These are phyloP conservation scores for Gambusia holbrooki DNA, from an alignment of 2,113 vertebrate genomes.

Conservation along the genomic window DNA sequence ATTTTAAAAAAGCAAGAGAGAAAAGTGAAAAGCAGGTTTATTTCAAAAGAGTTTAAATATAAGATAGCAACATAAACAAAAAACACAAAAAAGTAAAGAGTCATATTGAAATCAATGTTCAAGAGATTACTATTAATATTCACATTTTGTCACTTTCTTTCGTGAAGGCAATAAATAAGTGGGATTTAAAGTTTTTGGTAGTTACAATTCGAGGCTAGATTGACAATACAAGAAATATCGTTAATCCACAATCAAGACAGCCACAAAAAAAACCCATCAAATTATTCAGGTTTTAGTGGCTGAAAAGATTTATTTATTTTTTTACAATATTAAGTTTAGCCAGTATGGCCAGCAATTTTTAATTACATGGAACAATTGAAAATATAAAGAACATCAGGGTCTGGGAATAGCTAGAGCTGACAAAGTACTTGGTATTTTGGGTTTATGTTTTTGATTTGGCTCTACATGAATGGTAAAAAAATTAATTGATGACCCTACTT, in stretches of 20 bases:
- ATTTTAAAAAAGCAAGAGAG: conserved; percentile 16
- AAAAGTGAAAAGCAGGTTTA: conserved; percentile 24
- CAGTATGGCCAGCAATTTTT: not conserved
- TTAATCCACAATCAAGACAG: not conserved
- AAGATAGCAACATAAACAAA: conserved; percentile 56
- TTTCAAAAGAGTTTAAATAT: conserved; percentile 31
- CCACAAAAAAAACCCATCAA: not conserved
- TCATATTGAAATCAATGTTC: conserved; percentile 51
- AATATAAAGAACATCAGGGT: not conserved
- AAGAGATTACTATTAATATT: conserved; percentile 58
- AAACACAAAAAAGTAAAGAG: conserved; percentile 65
- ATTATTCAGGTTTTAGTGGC: not conserved
- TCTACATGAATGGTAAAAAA: not conserved
- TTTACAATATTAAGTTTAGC: not conserved
- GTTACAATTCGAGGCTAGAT: conserved; percentile 23
- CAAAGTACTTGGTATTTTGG: not conserved
- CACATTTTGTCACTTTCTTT: conserved; percentile 36
- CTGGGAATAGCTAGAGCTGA: not conserved
- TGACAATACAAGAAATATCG: conserved; percentile 9
- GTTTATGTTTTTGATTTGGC: not conserved
- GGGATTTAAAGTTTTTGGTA: conserved; percentile 48
- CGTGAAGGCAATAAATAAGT: conserved; percentile 30
- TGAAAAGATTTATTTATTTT: not conserved
- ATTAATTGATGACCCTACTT: no score
- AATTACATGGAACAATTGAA: not conserved